These are phyloP conservation scores for Drosophila niveifrons DNA, from an alignment of 2,888 invertebrate genomes.

Conservation along the genomic window DNA sequence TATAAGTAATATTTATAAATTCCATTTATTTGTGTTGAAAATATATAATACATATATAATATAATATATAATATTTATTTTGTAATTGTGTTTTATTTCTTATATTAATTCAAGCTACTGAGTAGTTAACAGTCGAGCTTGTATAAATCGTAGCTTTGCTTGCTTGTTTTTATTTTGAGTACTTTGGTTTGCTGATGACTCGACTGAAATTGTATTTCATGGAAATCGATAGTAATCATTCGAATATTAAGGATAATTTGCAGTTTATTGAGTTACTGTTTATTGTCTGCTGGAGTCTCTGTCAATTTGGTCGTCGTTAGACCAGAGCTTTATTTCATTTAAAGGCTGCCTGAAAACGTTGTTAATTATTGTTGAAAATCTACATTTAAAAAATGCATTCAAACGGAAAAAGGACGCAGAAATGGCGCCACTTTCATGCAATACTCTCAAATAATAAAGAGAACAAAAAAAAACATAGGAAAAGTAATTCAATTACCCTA, in stretches of 20 bases:
- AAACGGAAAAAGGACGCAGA: slow-evolving; percentile 30
- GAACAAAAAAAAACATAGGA: slow-evolving; percentile 27
- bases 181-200: slow-evolving; percentile 34
- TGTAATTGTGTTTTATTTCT: not conserved
- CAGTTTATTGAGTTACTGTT: slow-evolving; percentile 50
- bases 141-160: not conserved
- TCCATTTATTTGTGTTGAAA: too few species aligned
- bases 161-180: not conserved
- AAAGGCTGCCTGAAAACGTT: not conserved
- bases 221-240: slow-evolving; percentile 67
- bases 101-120: too few species aligned
- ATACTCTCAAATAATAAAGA: slow-evolving; percentile 22
- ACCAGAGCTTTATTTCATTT: slow-evolving; percentile 14
- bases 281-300: slow-evolving; percentile 13
- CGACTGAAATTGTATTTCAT: slow-evolving; percentile 30
- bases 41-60: too few species aligned
- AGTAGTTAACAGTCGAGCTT: not conserved
- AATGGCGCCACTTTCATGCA: slow-evolving; percentile 53
- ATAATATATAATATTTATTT: too few species aligned
- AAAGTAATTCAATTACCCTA: slow-evolving; percentile 63
- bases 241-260: slow-evolving; percentile 43
- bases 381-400: slow-evolving; percentile 24
- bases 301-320: not conserved
- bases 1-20: too few species aligned
- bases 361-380: slow-evolving; percentile 1